These are phyloP conservation scores for Ypsolopha scabrella DNA, from an alignment of 2,888 invertebrate genomes.

Conservation along the genomic window DNA sequence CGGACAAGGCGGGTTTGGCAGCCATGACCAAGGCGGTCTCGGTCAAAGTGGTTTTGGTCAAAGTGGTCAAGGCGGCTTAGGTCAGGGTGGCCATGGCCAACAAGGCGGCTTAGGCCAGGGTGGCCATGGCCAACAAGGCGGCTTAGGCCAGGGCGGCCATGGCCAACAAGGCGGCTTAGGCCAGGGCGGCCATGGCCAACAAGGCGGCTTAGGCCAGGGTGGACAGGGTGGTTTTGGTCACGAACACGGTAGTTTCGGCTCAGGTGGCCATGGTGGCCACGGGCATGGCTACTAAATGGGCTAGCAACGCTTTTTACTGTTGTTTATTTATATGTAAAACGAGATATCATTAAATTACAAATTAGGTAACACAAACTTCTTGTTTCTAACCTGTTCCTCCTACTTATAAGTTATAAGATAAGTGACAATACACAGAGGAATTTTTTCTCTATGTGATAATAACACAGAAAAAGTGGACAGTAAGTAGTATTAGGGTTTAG, in stretches of 20 bases:
- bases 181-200: slow-evolving; percentile 1
- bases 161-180: neutral
- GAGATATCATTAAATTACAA: too few relatives aligned
- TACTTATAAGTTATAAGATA: too few relatives aligned
- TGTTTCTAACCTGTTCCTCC: too few relatives aligned
- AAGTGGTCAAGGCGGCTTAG: too few relatives aligned
- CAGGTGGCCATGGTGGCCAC: neutral
- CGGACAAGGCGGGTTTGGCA: neutral
- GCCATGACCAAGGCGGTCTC: slow-evolving; percentile 1
- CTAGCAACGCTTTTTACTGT: too few relatives aligned
- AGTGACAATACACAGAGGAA: too few relatives aligned
- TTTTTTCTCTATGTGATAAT: too few relatives aligned
- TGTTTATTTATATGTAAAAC: too few relatives aligned
- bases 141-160: neutral
- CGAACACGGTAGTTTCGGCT: slow-evolving; percentile 3
- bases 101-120: neutral
- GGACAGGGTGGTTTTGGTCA: slow-evolving; percentile 10
- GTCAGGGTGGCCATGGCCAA: neutral
- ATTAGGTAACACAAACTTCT: too few relatives aligned
- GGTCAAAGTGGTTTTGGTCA: slow-evolving; percentile 12
- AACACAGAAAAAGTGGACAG: too few relatives aligned
- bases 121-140: neutral
- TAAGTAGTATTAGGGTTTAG: too few relatives aligned
- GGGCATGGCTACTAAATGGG: slow-evolving; percentile 3
- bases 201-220: slow-evolving; percentile 4